Base-by-base conservation (phyloP, 2,113 vertebrate species). In the Paedocypris sp. region DNA sequence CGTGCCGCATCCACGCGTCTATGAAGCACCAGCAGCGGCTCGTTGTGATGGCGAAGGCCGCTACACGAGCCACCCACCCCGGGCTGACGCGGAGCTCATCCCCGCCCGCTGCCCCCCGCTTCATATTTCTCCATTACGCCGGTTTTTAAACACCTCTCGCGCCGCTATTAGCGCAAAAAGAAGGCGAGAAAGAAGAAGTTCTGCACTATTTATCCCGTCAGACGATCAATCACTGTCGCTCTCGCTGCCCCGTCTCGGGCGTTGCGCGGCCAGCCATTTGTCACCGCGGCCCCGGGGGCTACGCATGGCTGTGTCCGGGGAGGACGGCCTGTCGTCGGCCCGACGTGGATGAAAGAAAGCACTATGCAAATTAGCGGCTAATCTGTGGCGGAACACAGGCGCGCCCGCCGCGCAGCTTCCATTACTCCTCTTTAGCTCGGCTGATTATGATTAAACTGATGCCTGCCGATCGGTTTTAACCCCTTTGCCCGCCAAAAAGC, bases 361-460 rank as follows among this genome's bases (percentile, higher is more conserved):
- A 64, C 76, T 83, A 86, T 85, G 85, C 80, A 87, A 84, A 85
- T 86, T 78, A 80, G 73, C 52, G 73, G 78, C 82, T 86, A 84
- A 86, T 86, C 83, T 81, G 72, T 64, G 51, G 70, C 78, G 78
- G 80, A 82, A 71, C 83, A 81, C 74, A 76, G 75, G 68, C 48
- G 62, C 62, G 66, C 65, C 28, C 19, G 35, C n/a, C 36, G 41
- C 60, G 42, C 31, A 52, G 77, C 69, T 75, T 79, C 87, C 86
- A 82, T 90, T 87, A 89, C 84, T 89, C 82, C 84, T 81, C 79
- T 86, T 85, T 88, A 87, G 86, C 78, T 73, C 67, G 67, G 45
- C 65, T 83, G 78, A 85, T 83, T 81, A 85, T 88, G 90, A 90
- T 90, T 89, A 90, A 85, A 90, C 84, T 81, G 84, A 84, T 77